Evolutionary conservation across 2,113 vertebrate genomes (phyloP), one percentile per base, ranked within the genome.

Genomic region (Podarcis muralis): DNA sequence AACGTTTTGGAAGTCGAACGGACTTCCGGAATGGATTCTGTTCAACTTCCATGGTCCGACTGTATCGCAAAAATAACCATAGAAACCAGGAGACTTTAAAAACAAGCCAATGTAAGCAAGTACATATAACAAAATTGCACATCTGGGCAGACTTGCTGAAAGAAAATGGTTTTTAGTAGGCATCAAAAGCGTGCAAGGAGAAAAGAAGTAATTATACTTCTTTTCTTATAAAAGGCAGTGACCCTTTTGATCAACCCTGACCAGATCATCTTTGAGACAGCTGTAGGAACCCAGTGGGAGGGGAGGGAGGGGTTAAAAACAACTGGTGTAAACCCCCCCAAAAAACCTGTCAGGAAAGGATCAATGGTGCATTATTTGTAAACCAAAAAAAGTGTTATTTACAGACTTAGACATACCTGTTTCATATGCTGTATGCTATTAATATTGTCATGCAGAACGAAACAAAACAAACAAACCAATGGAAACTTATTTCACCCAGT

Each of bases 391-490:
- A 62, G 86, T 92, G 93, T 96, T 95, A 95, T 93, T 88, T 92
- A 92, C 88, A 92, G 90, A 94, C 95, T 95, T 96, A 93, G 83
- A 94, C 94, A 93, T 96, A 93, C 91, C 94, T 94, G 85, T 92
- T 95, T 23, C 88, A 91, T 92, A 97, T 93, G 91, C 90, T 95
- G 90, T 92, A 95, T 93, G 96, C 95, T 96, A 94, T 96, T 97
- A 81, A 94, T 94, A 96, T 89, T 5, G 8, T 97, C 97, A 98
- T 98, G 97, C 97, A 98, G 95, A 96, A 97, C 95, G 92, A 30
- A 96, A 97, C 95, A 93, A 30, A 78, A 96, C 6, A 11, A 92
- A 57, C 3, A 57, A 95, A 95, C 96, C 11, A 7, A 92, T 90
- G 83, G 92, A 93, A 97, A 96, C 95, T 93, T 94, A 95, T 95